phyloP scores from a whole-genome alignment of 2,797 vertebrate genomes.

The Melanotaenia trifasciata region DNA sequence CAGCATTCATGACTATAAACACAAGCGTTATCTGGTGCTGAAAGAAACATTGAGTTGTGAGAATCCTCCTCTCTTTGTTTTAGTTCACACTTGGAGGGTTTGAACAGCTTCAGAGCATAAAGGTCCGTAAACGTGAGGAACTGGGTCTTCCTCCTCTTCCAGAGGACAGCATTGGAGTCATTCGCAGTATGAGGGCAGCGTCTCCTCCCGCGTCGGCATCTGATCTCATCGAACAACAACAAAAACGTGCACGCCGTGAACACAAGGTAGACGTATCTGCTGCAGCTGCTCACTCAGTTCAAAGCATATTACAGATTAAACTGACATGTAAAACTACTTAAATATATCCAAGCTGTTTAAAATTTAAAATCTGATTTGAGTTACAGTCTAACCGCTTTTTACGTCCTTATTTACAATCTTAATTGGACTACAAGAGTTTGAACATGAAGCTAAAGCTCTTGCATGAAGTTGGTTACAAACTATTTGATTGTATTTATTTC shows the following conservation, averaged over 20 bases:
- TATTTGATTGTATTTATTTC: too few relatives aligned
- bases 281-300: neutral
- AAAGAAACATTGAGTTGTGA: neutral
- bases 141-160: conserved; percentile 93
- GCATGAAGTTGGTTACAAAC: too few relatives aligned
- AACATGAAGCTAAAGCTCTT: neutral
- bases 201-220: conserved; percentile 96
- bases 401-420: too few relatives aligned
- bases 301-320: too few relatives aligned
- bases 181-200: conserved; percentile 95
- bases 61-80: conserved; percentile 6
- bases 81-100: conserved; percentile 97
- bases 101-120: conserved; percentile 93
- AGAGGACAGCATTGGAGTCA: conserved; percentile 96
- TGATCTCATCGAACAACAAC: conserved; percentile 97
- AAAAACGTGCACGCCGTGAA: conserved; percentile 93
- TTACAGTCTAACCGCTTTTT: too few relatives aligned
- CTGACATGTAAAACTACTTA: neutral
- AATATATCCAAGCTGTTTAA: neutral
- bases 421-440: neutral
- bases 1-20: neutral
- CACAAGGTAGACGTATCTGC: conserved; percentile 86
- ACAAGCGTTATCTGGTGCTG: neutral
- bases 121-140: conserved; percentile 87
- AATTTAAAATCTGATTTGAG: neutral